phyloP scores from a whole-genome alignment of 64 coral and sea anemone genomes.

The Orbicella faveolata region DNA sequence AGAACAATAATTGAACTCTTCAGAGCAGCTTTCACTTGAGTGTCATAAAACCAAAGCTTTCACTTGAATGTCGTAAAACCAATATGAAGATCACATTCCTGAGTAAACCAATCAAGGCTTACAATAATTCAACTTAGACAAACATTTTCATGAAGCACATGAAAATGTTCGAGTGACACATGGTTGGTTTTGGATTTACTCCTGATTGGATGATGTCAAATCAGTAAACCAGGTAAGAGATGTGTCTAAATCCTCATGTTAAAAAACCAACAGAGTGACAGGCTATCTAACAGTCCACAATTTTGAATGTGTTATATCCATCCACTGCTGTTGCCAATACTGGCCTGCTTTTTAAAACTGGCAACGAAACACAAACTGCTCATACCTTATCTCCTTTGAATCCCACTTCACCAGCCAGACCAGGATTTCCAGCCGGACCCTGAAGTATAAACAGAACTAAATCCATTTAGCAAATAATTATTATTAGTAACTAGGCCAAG shows the following conservation, averaged over 20 bases:
- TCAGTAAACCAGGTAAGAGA: not conserved
- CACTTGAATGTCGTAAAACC: not conserved
- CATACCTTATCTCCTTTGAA: slow-evolving; percentile 19
- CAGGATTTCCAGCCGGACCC: slow-evolving; percentile 20
- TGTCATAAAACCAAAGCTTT: not conserved
- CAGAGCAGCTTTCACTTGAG: not conserved
- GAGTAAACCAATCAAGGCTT: no score
- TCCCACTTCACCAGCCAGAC: slow-evolving; percentile 1
- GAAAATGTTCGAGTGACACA: no score
- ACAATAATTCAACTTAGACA: no score
- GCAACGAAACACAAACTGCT: no score
- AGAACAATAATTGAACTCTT: not conserved
- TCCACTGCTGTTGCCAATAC: no score
- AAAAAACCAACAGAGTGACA: not conserved
- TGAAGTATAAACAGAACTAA: not conserved
- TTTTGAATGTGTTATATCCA: no score
- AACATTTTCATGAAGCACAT: no score
- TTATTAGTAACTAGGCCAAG: not conserved
- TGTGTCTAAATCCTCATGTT: not conserved
- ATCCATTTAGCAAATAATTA: not conserved
- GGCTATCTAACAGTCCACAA: no score
- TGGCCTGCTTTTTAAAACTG: not conserved
- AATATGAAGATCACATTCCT: no score
- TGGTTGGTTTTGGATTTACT: no score
- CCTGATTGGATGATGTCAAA: no score